A percentile compares a stretch with the other conserved stretches of the same genome.
Conservation (phyloP, 2,113 vertebrate genomes). For the Takifugu flavidus region DNA sequence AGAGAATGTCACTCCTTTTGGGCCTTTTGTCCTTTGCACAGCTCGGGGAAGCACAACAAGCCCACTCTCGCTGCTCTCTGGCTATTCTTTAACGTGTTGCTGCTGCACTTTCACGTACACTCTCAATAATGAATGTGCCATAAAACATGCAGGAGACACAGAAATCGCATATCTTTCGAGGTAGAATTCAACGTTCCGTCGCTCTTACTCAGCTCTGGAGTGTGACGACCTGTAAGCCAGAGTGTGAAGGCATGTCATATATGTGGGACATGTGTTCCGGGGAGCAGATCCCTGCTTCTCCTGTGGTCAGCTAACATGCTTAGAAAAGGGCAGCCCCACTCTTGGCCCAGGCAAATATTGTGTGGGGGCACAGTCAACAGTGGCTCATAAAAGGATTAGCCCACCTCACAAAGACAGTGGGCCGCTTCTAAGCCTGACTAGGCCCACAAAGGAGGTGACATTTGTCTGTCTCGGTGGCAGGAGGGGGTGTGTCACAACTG, state of each 20-base stretch:
- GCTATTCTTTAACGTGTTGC: constrained; percentile 68
- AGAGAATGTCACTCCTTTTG: constrained; percentile 79
- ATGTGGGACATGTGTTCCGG: constrained; percentile 50
- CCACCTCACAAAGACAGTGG: constrained; percentile 76
- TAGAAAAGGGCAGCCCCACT: constrained; percentile 49
- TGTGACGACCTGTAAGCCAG: constrained; percentile 32
- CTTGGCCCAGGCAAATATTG: constrained; percentile 35
- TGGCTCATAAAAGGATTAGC: constrained; percentile 82
- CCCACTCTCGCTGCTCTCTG: constrained; percentile 49
- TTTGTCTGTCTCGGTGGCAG: constrained; percentile 80
- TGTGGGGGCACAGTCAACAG: constrained; percentile 66
- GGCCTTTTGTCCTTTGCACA: constrained; percentile 79
- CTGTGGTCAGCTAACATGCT: constrained; percentile 47
- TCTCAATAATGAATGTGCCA: constrained; percentile 61
- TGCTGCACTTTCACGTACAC: constrained; percentile 57
- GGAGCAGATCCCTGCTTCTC: constrained; percentile 44
- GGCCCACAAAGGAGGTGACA: constrained; percentile 81
- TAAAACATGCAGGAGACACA: constrained; percentile 65
- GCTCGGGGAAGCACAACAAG: constrained; percentile 52
- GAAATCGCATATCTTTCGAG: constrained; percentile 50
- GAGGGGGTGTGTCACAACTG: constrained; percentile 59
- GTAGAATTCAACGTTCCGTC: constrained; percentile 25
- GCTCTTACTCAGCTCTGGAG: constrained; percentile 20
- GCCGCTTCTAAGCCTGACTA: constrained; percentile 75
- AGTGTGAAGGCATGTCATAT: constrained; percentile 39